Conservation (phyloP, 2,113 vertebrate species). For the Pionites leucogaster region DNA sequence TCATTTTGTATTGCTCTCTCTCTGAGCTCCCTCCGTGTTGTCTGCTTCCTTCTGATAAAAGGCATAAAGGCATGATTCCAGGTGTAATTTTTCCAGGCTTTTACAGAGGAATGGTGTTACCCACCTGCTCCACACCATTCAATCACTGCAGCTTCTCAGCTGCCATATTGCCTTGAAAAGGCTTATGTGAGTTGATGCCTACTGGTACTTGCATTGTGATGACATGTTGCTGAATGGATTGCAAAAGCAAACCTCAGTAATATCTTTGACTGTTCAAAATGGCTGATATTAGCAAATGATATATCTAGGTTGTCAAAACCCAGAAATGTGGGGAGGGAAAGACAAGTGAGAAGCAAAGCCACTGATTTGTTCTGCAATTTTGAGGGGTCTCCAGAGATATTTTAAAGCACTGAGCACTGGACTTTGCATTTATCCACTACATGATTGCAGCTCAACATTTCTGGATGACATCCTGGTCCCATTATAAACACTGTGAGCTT, state of each 20-base stretch:
- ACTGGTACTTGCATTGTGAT: background rate
- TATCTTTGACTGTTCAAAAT: background rate
- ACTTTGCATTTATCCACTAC: background rate
- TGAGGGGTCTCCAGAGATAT: background rate
- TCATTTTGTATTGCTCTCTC: background rate
- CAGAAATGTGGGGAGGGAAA: background rate
- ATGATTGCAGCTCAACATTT: background rate
- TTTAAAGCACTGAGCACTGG: background rate
- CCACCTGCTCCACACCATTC: background rate
- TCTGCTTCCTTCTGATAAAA: slow-evolving; percentile 39
- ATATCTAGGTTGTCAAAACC: background rate
- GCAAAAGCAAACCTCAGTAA: background rate
- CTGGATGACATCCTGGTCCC: background rate
- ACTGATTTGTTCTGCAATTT: background rate
- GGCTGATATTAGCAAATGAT: background rate
- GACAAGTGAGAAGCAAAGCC: background rate
- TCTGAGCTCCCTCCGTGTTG: background rate
- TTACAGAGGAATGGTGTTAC: background rate
- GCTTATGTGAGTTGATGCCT: background rate
- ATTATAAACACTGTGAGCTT: background rate
- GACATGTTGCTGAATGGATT: background rate
- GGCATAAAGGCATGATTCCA: slow-evolving; percentile 27
- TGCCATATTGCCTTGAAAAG: background rate
- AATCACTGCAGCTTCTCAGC: background rate
- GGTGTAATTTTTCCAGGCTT: slow-evolving; percentile 16